Evolutionary conservation across 2,888 invertebrate species (phyloP).

Genomic region (Synergus laeviventris): DNA sequence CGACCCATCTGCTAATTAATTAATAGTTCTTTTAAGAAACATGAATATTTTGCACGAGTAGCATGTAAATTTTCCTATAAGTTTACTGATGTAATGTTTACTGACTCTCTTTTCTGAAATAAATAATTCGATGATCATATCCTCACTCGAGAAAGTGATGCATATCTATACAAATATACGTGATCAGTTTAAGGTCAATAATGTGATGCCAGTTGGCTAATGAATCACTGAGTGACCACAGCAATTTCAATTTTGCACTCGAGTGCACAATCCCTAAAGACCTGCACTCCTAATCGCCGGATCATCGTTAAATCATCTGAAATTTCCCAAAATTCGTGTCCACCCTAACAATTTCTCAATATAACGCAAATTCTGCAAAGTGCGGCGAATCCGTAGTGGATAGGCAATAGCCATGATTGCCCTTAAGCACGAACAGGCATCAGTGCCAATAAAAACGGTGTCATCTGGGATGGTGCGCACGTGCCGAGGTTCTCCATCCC

Average conservation of each 20-base stretch:
- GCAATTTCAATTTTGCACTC: slow-evolving; percentile 37
- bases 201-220: slow-evolving; percentile 25
- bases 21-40: slow-evolving; percentile 20
- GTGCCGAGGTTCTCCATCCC: slow-evolving; percentile 54
- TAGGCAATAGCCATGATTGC: slow-evolving; percentile 63
- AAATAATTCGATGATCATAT: background rate
- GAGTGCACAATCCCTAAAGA: slow-evolving; percentile 17
- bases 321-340: slow-evolving; percentile 37
- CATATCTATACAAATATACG: background rate
- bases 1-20: slow-evolving; percentile 63
- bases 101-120: background rate
- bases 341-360: slow-evolving; percentile 44
- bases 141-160: background rate
- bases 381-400: slow-evolving; percentile 40
- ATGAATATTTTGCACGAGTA: background rate
- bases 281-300: slow-evolving; percentile 6
- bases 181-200: background rate
- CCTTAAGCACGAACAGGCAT: slow-evolving; percentile 61
- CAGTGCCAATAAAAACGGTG: slow-evolving; percentile 71
- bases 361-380: slow-evolving; percentile 40
- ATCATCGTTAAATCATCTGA: slow-evolving; percentile 46
- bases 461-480: slow-evolving; percentile 65
- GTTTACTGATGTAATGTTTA: too few relatives aligned
- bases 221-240: slow-evolving; percentile 34
- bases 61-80: too few relatives aligned